Conservation (phyloP, 2,888 invertebrate genomes). For the Caenorhabditis sp. region DNA sequence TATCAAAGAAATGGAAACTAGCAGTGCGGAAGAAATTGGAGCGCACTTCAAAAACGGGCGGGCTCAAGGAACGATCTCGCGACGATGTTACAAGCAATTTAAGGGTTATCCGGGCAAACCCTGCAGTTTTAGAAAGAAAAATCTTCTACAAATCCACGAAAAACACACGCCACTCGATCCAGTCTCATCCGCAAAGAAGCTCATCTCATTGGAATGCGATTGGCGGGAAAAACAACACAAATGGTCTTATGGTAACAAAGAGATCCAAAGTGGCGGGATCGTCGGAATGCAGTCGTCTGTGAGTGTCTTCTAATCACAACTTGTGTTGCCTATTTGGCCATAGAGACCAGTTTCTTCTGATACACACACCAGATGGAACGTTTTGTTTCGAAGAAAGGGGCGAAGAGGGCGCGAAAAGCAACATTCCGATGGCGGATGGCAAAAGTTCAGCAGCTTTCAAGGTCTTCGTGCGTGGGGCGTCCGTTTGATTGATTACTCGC, state of each 20-base stretch:
- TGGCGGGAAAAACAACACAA: constrained; percentile 16
- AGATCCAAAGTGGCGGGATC: constrained; percentile 42
- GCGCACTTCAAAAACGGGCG: too few species aligned
- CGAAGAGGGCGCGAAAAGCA: constrained; percentile 50
- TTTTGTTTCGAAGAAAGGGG: constrained; percentile 32
- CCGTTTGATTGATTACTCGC: constrained; percentile 52
- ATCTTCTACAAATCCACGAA: background rate
- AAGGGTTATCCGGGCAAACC: too few species aligned
- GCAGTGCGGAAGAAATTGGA: too few species aligned
- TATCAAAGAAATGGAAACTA: background rate
- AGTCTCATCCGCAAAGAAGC: constrained; percentile 5
- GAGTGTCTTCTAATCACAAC: constrained; percentile 42
- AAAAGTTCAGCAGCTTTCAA: constrained; percentile 59
- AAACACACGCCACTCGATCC: background rate
- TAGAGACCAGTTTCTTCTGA: constrained; percentile 45
- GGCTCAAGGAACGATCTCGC: background rate
- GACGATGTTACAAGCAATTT: background rate
- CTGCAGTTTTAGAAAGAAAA: too few species aligned
- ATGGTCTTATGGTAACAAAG: constrained; percentile 39
- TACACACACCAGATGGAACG: constrained; percentile 17
- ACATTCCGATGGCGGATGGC: constrained; percentile 33
- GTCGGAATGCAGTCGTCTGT: constrained; percentile 40
- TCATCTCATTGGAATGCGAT: constrained; percentile 1
- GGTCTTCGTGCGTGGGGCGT: constrained; percentile 39
- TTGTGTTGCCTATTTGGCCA: constrained; percentile 34